phyloP scores from a whole-genome alignment of 2,888 invertebrate genomes.

The Ypsolopha scabrella region DNA sequence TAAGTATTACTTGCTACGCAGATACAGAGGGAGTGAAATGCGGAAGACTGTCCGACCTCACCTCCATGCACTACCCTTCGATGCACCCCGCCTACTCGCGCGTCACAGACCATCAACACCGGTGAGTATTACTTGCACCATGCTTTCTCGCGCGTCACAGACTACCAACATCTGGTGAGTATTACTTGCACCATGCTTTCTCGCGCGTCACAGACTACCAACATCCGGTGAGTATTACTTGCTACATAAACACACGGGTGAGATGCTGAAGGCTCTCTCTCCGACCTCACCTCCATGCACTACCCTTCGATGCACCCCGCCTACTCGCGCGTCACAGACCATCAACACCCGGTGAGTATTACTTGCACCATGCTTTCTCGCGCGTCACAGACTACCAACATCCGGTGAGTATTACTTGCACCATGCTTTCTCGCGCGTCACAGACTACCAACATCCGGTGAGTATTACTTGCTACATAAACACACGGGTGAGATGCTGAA shows the following conservation, averaged over 20 bases:
- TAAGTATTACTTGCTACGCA: slow-evolving; percentile 10
- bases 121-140: slow-evolving; percentile 8
- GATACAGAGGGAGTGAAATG: slow-evolving; percentile 25
- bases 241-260: slow-evolving; percentile 24
- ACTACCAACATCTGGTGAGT: slow-evolving; percentile 63
- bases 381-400: slow-evolving; percentile 70
- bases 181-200: slow-evolving; percentile 53
- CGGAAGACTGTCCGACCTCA: slow-evolving; percentile 92
- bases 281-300: slow-evolving; percentile 94
- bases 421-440: slow-evolving; percentile 16
- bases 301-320: slow-evolving; percentile 74
- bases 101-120: slow-evolving; percentile 28
- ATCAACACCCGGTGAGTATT: slow-evolving; percentile 40
- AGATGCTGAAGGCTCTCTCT: slow-evolving; percentile 84
- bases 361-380: slow-evolving; percentile 77
- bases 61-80: slow-evolving; percentile 84
- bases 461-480: no score
- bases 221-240: slow-evolving; percentile 20
- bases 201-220: slow-evolving; percentile 19
- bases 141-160: not conserved
- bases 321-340: not conserved
- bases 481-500: slow-evolving; percentile 59
- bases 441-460: slow-evolving; percentile 30
- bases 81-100: slow-evolving; percentile 60
- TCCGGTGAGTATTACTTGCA: slow-evolving; percentile 44